Evolutionary conservation across 2,797 vertebrate genomes (phyloP).

Genomic region (Hoplostethus atlanticus): DNA sequence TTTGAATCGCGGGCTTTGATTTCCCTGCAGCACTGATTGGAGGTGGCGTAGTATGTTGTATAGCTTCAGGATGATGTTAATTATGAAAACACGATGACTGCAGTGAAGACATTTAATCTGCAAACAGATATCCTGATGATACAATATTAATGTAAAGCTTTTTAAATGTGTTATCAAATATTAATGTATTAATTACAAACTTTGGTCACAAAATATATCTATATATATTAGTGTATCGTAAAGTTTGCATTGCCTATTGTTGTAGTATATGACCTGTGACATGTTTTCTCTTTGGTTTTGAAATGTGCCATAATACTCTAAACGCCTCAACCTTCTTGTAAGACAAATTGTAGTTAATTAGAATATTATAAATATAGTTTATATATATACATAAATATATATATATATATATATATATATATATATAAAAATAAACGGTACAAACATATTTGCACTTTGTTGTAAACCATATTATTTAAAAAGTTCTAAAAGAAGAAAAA

Average conservation of each 20-base stretch:
- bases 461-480: conserved; percentile 78
- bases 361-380: conserved; percentile 66
- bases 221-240: conserved; percentile 83
- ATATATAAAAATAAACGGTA: conserved; percentile 60
- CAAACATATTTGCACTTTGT: conserved; percentile 75
- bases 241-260: conserved; percentile 85
- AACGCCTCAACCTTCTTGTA: conserved; percentile 80
- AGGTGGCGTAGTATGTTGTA: conserved; percentile 61
- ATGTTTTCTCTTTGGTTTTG: conserved; percentile 82
- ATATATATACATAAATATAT: conserved; percentile 63
- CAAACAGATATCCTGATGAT: conserved; percentile 78
- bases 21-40: conserved; percentile 58
- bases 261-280: conserved; percentile 83
- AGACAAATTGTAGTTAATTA: conserved; percentile 77
- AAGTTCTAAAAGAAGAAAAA: conserved; percentile 71
- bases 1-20: conserved; percentile 59
- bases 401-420: conserved; percentile 41
- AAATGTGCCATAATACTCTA: conserved; percentile 87
- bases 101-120: conserved; percentile 78
- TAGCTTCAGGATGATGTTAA: conserved; percentile 62
- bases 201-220: conserved; percentile 79
- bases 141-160: conserved; percentile 86
- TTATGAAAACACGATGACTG: conserved; percentile 71
- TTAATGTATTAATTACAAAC: conserved; percentile 80
- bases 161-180: conserved; percentile 85